These are phyloP conservation scores for Zaprionus gabonicus DNA, from an alignment of 1,140 invertebrate species.

Conservation along the genomic window DNA sequence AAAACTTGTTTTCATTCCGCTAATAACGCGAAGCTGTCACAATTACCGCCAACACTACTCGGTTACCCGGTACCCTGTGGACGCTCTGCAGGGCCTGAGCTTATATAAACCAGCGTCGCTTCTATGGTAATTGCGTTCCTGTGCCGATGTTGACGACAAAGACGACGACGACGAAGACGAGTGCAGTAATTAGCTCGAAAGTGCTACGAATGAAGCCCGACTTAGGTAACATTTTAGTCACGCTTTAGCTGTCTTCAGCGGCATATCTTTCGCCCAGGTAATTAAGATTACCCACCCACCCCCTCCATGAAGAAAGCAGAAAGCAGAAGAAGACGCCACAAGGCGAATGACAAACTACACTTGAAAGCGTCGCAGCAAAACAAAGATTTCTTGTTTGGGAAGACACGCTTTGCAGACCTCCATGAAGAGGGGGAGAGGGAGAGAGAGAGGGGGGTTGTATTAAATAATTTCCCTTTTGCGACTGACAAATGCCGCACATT, in stretches of 20 bases:
- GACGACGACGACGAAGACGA: neutral
- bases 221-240: constrained; percentile 80
- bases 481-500: constrained; percentile 27
- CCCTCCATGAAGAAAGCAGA: neutral
- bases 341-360: constrained; percentile 32
- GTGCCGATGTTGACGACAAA: constrained; percentile 17
- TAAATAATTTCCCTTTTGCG: constrained; percentile 58
- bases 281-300: constrained; percentile 67
- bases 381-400: constrained; percentile 5
- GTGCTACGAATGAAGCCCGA: constrained; percentile 39
- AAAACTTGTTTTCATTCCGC: constrained; percentile 25
- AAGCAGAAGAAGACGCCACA: constrained; percentile 43
- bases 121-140: constrained; percentile 68
- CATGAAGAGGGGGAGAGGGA: constrained; percentile 22
- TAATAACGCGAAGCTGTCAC: constrained; percentile 48
- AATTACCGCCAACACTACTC: constrained; percentile 25
- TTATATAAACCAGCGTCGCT: constrained; percentile 58
- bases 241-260: constrained; percentile 69
- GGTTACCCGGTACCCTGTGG: constrained; percentile 9
- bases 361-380: neutral
- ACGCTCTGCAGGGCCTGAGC: constrained; percentile 8
- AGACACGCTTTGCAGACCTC: constrained; percentile 9
- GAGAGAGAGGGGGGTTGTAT: constrained; percentile 19
- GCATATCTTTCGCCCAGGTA: constrained; percentile 68
- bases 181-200: constrained; percentile 66